A percentile compares a stretch with the other conserved stretches of the same genome.
Evolutionary conservation across 2,888 invertebrate species (phyloP).

Genomic region (Lucinisca nassula): DNA sequence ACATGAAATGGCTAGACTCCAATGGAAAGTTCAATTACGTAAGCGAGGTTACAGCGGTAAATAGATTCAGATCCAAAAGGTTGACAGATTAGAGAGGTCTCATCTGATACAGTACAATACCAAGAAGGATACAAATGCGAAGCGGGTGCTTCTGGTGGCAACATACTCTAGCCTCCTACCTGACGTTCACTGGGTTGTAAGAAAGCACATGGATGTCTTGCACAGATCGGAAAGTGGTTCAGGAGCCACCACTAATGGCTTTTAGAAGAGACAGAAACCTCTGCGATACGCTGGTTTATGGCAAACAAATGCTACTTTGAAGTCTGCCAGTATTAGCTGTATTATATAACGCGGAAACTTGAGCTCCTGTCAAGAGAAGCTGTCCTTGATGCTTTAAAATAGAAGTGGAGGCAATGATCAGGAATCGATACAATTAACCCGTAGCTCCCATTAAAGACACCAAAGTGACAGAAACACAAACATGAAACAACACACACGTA

Average conservation of each 20-base stretch:
- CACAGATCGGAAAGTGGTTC: neutral
- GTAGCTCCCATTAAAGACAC: too few relatives aligned
- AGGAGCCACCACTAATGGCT: neutral
- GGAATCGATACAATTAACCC: too few relatives aligned
- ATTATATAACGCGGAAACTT: neutral
- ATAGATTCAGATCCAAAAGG: neutral
- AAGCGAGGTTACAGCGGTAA: slow-evolving; percentile 9
- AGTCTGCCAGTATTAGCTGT: neutral
- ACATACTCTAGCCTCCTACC: neutral
- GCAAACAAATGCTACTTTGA: neutral
- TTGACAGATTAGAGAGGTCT: neutral
- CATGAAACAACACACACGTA: too few relatives aligned
- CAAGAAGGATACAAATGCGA: neutral
- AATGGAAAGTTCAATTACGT: neutral
- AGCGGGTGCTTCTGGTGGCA: neutral
- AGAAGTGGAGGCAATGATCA: too few relatives aligned
- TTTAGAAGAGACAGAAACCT: neutral
- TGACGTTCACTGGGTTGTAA: neutral
- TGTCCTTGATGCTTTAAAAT: too few relatives aligned
- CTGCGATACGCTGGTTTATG: neutral
- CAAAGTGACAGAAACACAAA: too few relatives aligned
- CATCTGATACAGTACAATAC: neutral
- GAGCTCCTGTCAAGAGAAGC: neutral
- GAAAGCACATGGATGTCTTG: neutral
- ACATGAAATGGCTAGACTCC: too few relatives aligned